Evolutionary conservation across 2,888 invertebrate genomes (phyloP), one percentile per base, ranked within the genome.

Genomic region (Ditula angustiorana): DNA sequence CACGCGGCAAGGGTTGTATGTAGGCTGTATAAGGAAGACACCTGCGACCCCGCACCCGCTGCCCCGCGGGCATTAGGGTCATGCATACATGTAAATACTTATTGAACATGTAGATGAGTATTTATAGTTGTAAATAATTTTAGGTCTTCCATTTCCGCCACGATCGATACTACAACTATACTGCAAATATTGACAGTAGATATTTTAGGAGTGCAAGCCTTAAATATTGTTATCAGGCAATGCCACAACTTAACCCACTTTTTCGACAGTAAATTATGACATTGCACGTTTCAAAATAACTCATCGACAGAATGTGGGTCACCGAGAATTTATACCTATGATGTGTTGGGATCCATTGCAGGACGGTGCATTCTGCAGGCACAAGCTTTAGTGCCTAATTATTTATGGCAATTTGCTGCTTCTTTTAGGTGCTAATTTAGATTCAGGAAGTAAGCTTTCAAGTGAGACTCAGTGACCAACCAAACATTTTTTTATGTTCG

Each of bases 201-300:
- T 72, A 62, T 68, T 56, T 58, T 52, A 26, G 28, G 30, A 52
- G 53, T 47, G 53, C 44, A 44, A 23, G 16, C 52, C 64, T 64
- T 64, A 67, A 64, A 59, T 75, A 69, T 30, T 33, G 74, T 81
- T 83, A 82, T 83, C 82, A 71, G 59, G 61, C 67, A 66, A 55
- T 72, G 70, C 77, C 74, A 71, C 72, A 68, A 75, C 76, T 79
- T 82, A 79, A 80, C 83, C 82, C 70, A 83, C 72, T 78, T 83
- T 65, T 64, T 52, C 56, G 74, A 74, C 72, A 69, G 71, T 77
- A 78, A 77, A 77, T 73, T 67, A 69, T 70, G 66, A 69, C 67
- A 67, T 70, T 67, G 68, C 63, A 64, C 69, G 70, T 63, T 47
- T 64, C 37, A 21, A 28, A 46, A 59, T 64, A 64, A 64, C 64